Conservation (phyloP, 2,797 vertebrate species). For the Clamator glandarius region DNA sequence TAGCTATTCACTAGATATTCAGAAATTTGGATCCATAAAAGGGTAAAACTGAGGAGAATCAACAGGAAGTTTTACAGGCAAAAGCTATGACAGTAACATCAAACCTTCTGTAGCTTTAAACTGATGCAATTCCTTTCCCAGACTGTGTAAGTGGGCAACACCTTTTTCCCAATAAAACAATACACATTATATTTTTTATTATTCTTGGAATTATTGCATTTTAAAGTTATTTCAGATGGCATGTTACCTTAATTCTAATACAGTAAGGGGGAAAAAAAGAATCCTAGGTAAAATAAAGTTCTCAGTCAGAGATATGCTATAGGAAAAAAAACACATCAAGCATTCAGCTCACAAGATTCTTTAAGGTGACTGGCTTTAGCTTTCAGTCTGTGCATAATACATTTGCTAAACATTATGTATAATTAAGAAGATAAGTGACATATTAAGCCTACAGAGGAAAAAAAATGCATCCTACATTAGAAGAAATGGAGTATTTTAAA, state of each 20-base stretch:
- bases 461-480: background rate
- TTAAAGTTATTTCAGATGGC: background rate
- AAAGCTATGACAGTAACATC: background rate
- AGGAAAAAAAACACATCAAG: background rate
- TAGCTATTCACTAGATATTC: background rate
- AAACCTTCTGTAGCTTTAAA: conserved; percentile 23
- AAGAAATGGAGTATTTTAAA: background rate
- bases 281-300: background rate
- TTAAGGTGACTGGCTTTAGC: background rate
- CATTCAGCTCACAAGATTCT: background rate
- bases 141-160: conserved; percentile 27
- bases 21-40: background rate
- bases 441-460: background rate
- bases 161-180: background rate
- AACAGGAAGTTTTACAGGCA: background rate
- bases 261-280: background rate
- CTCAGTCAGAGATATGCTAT: background rate
- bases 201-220: conserved; percentile 5
- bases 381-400: background rate
- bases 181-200: background rate
- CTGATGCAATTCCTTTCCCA: conserved; percentile 11
- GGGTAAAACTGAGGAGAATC: background rate
- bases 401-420: background rate
- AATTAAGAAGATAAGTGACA: background rate
- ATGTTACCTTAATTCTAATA: conserved; percentile 20